phyloP scores from a whole-genome alignment of 2,797 vertebrate genomes.

The Poecilia wingei region DNA sequence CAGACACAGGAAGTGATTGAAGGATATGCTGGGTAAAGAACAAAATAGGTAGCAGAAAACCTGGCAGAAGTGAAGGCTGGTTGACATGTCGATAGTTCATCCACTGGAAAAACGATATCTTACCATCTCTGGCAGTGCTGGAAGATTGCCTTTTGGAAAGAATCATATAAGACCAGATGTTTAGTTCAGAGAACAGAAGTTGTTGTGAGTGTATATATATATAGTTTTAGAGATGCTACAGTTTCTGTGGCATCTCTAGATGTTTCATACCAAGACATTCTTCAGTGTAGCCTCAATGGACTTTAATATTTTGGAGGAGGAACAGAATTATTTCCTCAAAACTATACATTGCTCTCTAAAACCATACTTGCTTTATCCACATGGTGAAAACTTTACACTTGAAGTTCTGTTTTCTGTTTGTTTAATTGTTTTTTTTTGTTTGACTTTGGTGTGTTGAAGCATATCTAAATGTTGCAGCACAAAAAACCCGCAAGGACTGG shows the following conservation, averaged over 20 bases:
- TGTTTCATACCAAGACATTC: background rate
- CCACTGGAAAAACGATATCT: background rate
- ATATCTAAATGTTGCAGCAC: background rate
- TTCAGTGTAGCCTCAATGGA: no score
- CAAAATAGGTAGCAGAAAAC: background rate
- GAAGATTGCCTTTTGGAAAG: background rate
- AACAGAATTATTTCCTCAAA: no score
- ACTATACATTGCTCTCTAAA: no score
- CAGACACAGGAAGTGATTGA: background rate
- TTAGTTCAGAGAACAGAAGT: background rate
- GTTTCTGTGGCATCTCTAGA: background rate
- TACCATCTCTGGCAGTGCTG: background rate
- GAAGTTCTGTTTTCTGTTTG: no score
- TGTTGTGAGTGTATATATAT: background rate
- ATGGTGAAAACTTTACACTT: no score
- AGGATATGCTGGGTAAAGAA: background rate
- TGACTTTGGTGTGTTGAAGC: background rate
- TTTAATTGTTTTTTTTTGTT: background rate
- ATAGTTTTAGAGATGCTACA: background rate
- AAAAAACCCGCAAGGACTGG: background rate
- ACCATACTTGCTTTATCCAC: no score
- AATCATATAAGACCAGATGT: background rate
- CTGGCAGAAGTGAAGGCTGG: background rate
- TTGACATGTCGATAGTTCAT: background rate
- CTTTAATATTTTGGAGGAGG: no score